Conservation (phyloP, 2,888 invertebrate genomes). For the Lathronympha strigana region DNA sequence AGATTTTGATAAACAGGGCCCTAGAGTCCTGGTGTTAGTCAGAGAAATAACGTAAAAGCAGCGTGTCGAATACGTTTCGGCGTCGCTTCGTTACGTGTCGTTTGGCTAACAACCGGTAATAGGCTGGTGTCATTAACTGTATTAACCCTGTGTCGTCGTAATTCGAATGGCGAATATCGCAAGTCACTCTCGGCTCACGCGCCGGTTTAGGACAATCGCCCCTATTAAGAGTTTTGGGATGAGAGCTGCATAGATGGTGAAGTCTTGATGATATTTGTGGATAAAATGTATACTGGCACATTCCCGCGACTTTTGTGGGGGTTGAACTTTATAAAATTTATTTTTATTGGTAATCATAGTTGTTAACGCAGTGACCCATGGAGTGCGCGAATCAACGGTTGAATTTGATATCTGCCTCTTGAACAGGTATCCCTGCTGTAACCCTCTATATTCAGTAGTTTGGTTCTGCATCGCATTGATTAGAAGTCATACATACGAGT, state of each 20-base stretch:
- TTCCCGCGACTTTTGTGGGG: too few species aligned
- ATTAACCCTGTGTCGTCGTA: constrained; percentile 76
- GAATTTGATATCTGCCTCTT: too few species aligned
- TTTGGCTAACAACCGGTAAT: constrained; percentile 80
- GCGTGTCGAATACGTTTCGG: constrained; percentile 77
- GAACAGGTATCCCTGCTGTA: too few species aligned
- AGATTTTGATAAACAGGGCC: too few species aligned
- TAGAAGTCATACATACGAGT: too few species aligned
- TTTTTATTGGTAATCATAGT: too few species aligned
- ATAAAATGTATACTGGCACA: too few species aligned
- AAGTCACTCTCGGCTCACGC: constrained; percentile 64
- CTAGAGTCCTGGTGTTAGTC: constrained; percentile 51
- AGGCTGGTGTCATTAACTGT: constrained; percentile 77
- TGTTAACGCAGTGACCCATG: too few species aligned
- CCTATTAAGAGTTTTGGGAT: constrained; percentile 46
- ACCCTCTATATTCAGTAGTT: too few species aligned
- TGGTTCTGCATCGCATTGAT: too few species aligned
- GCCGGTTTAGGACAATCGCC: constrained; percentile 52
- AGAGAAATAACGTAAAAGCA: constrained; percentile 68
- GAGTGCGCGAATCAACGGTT: too few species aligned
- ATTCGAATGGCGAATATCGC: constrained; percentile 68
- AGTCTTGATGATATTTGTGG: neutral
- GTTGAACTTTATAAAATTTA: too few species aligned
- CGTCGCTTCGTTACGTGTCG: constrained; percentile 78
- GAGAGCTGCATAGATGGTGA: constrained; percentile 21